These are phyloP conservation scores for Brachypodius melanocephalos DNA, from an alignment of 2,113 vertebrate species.

Conservation along the genomic window DNA sequence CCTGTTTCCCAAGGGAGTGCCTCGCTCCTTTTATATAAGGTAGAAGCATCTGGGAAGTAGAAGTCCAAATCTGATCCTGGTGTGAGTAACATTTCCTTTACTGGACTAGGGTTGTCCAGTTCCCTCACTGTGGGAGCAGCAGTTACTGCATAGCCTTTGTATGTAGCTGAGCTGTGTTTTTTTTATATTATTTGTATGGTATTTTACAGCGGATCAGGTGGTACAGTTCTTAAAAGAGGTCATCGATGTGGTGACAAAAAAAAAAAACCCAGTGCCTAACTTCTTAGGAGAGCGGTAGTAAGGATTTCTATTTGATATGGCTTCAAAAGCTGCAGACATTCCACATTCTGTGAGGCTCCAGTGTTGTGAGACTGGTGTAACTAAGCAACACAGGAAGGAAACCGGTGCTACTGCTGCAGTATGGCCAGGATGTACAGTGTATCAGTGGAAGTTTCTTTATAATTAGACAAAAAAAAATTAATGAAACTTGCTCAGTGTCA, in stretches of 20 bases:
- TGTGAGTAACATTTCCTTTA: background rate
- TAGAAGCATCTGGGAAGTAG: background rate
- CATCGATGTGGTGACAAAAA: background rate
- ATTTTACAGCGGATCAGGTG: constrained; percentile 19
- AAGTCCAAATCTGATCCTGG: background rate
- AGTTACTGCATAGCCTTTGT: background rate
- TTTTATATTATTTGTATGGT: background rate
- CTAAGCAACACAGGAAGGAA: constrained; percentile 65
- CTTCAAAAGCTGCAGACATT: constrained; percentile 59
- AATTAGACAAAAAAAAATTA: background rate
- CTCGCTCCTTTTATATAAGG: background rate
- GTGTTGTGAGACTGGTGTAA: constrained; percentile 62
- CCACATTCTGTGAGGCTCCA: constrained; percentile 49
- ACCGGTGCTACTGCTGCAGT: background rate
- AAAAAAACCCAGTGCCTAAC: background rate
- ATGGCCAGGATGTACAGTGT: background rate
- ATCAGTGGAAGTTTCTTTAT: background rate
- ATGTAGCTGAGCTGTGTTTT: background rate
- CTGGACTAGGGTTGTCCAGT: background rate
- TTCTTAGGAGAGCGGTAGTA: constrained; percentile 49
- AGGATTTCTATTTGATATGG: constrained; percentile 64
- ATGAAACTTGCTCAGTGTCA: constrained; percentile 14
- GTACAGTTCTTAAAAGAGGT: background rate
- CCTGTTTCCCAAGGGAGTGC: background rate
- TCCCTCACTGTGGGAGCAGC: background rate